Evolutionary conservation across 2,797 vertebrate genomes (phyloP).

Genomic region (Neostethus bicornis): DNA sequence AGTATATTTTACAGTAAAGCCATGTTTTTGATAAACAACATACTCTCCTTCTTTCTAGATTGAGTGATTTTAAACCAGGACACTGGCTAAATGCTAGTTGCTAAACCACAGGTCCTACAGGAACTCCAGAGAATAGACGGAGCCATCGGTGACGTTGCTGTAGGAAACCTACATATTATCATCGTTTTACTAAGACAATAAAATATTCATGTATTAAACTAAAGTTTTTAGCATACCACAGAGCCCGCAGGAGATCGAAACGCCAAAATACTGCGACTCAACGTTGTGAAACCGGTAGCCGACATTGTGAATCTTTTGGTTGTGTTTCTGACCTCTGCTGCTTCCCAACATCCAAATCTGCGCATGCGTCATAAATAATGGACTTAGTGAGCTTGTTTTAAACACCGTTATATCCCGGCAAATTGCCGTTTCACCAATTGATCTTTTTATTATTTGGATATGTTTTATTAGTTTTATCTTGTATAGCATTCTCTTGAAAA

Average conservation of each 20-base stretch:
- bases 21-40: background rate
- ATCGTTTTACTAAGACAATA: rapidly evolving
- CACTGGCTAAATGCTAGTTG: background rate
- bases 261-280: slow-evolving; percentile 68
- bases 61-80: background rate
- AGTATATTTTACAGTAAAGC: no score
- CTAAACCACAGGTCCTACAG: background rate
- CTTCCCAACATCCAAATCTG: slow-evolving; percentile 47
- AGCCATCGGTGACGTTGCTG: background rate
- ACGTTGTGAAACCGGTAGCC: slow-evolving; percentile 70
- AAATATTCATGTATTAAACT: rapidly evolving
- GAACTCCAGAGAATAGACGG: slow-evolving; percentile 39
- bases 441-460: background rate
- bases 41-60: no score
- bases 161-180: no score
- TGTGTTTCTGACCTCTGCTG: slow-evolving; percentile 69
- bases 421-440: no score
- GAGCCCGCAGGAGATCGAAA: slow-evolving; percentile 56
- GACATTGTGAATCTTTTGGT: slow-evolving; percentile 69
- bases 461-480: background rate
- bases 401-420: rapidly evolving
- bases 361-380: background rate
- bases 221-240: slow-evolving; percentile 48
- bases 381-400: slow-evolving; percentile 24
- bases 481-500: rapidly evolving